These are phyloP conservation scores for Eilema depressum DNA, from an alignment of 2,888 invertebrate species.

Conservation along the genomic window DNA sequence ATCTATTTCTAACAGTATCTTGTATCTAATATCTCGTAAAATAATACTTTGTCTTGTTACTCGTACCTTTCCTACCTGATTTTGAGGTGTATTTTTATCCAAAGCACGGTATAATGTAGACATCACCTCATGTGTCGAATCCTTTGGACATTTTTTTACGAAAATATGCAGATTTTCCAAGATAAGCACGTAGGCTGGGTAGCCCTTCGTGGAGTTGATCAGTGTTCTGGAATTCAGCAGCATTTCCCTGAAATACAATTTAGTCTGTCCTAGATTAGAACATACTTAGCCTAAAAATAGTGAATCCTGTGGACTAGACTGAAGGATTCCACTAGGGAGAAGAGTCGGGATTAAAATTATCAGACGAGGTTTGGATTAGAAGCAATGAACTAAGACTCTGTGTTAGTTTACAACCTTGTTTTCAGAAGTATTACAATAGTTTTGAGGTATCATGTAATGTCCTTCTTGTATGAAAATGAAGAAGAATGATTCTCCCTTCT, in stretches of 20 bases:
- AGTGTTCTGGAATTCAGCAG: slow-evolving; percentile 84
- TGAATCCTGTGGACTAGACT: not conserved
- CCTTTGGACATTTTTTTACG: slow-evolving; percentile 94
- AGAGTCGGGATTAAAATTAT: not conserved
- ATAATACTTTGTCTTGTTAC: not conserved
- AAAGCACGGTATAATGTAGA: slow-evolving; percentile 95
- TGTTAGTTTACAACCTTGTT: no score
- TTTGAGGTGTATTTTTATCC: slow-evolving; percentile 95
- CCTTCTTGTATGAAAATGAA: no score
- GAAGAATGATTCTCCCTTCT: no score
- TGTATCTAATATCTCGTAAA: not conserved
- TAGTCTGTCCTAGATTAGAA: slow-evolving; percentile 8
- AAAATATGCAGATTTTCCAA: slow-evolving; percentile 96
- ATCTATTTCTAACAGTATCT: not conserved
- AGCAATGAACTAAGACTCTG: no score
- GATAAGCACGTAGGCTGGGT: slow-evolving; percentile 95
- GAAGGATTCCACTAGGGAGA: not conserved
- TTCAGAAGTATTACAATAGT: no score
- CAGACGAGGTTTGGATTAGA: not conserved
- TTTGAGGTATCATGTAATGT: no score
- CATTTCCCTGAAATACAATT: slow-evolving; percentile 12
- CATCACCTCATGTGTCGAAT: slow-evolving; percentile 93
- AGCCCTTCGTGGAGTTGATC: slow-evolving; percentile 92
- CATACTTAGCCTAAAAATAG: not conserved
- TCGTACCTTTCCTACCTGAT: slow-evolving; percentile 89